A percentile compares a stretch with the other conserved stretches of the same genome.
These are phyloP conservation scores for Psittacula echo DNA, from an alignment of 2,797 vertebrate genomes.

Conservation along the genomic window DNA sequence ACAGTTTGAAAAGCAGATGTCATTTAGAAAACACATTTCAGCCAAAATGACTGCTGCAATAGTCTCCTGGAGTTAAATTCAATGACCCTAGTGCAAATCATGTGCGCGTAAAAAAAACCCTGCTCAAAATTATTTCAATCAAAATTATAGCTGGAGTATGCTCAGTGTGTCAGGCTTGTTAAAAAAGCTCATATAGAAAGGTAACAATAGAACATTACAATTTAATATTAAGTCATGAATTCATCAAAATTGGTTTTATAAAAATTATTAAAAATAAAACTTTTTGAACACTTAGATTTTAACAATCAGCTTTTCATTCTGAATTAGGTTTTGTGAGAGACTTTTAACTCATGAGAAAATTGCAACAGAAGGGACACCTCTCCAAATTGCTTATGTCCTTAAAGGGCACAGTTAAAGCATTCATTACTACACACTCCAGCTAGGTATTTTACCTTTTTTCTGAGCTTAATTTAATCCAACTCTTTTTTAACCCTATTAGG, in stretches of 20 bases:
- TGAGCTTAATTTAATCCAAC: background rate
- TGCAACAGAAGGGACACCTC: background rate
- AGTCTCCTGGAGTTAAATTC: slow-evolving; percentile 43
- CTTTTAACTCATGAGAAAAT: background rate
- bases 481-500: background rate
- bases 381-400: background rate
- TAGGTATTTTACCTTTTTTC: background rate
- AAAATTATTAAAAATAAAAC: background rate
- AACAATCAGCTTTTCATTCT: background rate
- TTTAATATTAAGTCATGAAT: background rate
- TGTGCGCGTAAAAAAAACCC: background rate
- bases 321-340: background rate
- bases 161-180: background rate
- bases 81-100: slow-evolving; percentile 25
- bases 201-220: background rate
- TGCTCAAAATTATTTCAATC: slow-evolving; percentile 1
- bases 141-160: background rate
- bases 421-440: background rate
- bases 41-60: background rate
- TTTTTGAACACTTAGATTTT: background rate
- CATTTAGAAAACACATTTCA: slow-evolving; percentile 41
- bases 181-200: background rate
- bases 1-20: background rate
- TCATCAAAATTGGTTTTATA: background rate
- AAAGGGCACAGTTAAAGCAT: background rate